A percentile compares a stretch with the other conserved stretches of the same genome.
Conservation (phyloP, 2,797 vertebrate species). For the Sarcoramphus papa region DNA sequence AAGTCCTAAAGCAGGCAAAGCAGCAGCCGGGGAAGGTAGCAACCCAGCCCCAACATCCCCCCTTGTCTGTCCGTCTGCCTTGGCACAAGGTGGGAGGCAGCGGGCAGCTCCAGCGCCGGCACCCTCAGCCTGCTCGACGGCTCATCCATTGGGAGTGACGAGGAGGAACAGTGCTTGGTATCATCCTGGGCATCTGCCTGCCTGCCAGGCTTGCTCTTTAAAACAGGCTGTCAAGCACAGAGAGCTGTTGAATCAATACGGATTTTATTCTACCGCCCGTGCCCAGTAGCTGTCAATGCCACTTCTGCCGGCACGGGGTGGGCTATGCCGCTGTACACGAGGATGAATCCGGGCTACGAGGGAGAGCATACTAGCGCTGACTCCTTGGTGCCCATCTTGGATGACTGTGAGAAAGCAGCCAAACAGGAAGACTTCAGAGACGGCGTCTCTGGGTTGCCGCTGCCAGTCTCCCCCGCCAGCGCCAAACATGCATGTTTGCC, state of each 20-base stretch:
- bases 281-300: neutral
- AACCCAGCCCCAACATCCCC: neutral
- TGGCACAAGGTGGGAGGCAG: neutral
- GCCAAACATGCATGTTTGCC: neutral
- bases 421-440: slow-evolving; percentile 34
- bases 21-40: neutral
- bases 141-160: neutral
- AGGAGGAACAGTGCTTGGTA: neutral
- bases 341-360: neutral
- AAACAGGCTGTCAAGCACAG: neutral
- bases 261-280: neutral
- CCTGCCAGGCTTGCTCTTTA: neutral
- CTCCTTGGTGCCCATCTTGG: neutral
- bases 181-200: neutral
- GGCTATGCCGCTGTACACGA: neutral
- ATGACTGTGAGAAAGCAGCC: slow-evolving; percentile 14
- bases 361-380: neutral
- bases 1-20: slow-evolving; percentile 16
- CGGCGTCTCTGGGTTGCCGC: fast-evolving
- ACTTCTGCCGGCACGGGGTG: neutral
- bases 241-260: neutral
- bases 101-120: neutral
- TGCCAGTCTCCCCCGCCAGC: neutral
- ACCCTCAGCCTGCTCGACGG: neutral
- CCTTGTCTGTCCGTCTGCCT: neutral